Evolutionary conservation across 1,140 invertebrate species (phyloP), one percentile per base, ranked within the genome.

Genomic region (Drosophila cardini): DNA sequence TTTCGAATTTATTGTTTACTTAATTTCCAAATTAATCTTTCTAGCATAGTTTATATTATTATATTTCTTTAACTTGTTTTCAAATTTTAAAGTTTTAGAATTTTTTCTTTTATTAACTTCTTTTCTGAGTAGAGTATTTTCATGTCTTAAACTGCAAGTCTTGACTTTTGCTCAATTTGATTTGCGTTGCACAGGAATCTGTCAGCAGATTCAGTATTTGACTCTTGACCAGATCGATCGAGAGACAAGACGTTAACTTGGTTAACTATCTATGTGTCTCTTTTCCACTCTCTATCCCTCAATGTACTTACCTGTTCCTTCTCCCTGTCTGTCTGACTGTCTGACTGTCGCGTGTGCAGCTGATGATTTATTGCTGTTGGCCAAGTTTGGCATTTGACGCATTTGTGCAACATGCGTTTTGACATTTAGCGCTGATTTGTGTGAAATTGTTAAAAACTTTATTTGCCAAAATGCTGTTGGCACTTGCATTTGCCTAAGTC

Each of bases 381-480:
- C 74, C 71, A 63, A 78, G 76, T 89, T 74, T 80, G 84, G 83
- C 83, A 89, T 89, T 89, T 87, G 80, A 89, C 79, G 84, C 76
- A 89, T 87, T 89, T 87, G 84, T 87, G 84, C 85, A 89, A 90
- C 84, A 89, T 90, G 84, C 85, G 77, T 89, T 89, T 89, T 89
- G 84, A 89, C 84, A 89, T 89, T 89, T 89, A 80, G 78, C 72
- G 84, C 80, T 89, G 84, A 89, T 89, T 89, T 89, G 84, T 89
- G 84, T 89, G 80, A 89, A 89, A 89, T 89, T 89, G 65, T 67
- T 56, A 64, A 52, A 63, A 57, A 71, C 45, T 45, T 16, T 26
- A 58, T 75, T 40, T 32, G 48, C 36, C 46, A 63, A 52, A 26
- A 30, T 52, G 48, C 42, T 45, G 42, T 45, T 15, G 10, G 16